Evolutionary conservation across 2,888 invertebrate species (phyloP).

Genomic region (Agrochola lychnidis): DNA sequence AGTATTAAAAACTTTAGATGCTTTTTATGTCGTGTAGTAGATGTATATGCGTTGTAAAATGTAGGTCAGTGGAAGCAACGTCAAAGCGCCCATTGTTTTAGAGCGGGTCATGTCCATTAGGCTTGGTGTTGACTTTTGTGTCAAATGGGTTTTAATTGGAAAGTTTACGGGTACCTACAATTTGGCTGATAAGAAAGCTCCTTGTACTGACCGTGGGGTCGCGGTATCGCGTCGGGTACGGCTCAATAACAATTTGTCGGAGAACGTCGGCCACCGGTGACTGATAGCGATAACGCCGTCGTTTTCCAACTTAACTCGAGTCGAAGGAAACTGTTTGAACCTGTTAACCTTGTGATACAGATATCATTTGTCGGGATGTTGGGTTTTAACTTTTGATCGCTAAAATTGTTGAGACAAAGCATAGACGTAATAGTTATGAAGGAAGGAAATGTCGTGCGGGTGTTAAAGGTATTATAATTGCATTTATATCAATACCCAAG

Average conservation of each 20-base stretch:
- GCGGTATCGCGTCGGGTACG: constrained; percentile 63
- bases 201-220: constrained; percentile 69
- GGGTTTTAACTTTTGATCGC: constrained; percentile 19
- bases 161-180: constrained; percentile 54
- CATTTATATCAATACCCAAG: not conserved
- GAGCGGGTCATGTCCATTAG: constrained; percentile 59
- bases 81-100: constrained; percentile 63
- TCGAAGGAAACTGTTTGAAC: constrained; percentile 63
- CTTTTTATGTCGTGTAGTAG: constrained; percentile 45
- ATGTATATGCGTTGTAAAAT: constrained; percentile 43
- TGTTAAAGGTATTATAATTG: not conserved
- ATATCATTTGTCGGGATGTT: constrained; percentile 58
- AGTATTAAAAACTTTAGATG: constrained; percentile 35
- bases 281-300: constrained; percentile 66
- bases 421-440: not conserved
- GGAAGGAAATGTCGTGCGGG: constrained; percentile 9
- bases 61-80: constrained; percentile 66
- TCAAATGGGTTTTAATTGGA: constrained; percentile 66
- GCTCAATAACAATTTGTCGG: constrained; percentile 77
- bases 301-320: constrained; percentile 58
- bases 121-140: constrained; percentile 58
- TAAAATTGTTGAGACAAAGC: constrained; percentile 18
- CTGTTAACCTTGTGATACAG: constrained; percentile 60
- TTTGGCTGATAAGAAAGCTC: constrained; percentile 69
- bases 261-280: constrained; percentile 58